phyloP scores from a whole-genome alignment of 2,888 invertebrate genomes.

The Oligia fasciuncula region DNA sequence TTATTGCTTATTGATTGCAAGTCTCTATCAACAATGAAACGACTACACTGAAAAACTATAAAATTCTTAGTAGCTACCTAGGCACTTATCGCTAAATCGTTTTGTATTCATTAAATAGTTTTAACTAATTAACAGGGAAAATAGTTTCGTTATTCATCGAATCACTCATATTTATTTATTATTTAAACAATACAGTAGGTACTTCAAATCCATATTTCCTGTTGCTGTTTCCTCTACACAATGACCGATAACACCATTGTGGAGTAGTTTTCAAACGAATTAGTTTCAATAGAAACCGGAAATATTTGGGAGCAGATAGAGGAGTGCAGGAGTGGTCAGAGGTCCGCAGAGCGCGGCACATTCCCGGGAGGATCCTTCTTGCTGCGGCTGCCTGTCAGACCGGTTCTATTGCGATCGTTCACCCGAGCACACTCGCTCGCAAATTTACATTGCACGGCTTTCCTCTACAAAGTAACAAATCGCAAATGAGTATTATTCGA shows the following conservation, averaged over 20 bases:
- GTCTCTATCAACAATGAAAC: conserved; percentile 16
- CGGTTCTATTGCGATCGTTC: conserved; percentile 86
- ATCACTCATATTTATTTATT: conserved; percentile 24
- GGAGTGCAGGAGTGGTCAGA: conserved; percentile 62
- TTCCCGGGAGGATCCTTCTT: conserved; percentile 85
- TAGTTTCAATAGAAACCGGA: conserved; percentile 76
- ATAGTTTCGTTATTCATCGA: conserved; percentile 21
- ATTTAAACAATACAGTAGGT: conserved; percentile 8
- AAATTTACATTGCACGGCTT: conserved; percentile 77
- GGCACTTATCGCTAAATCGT: background rate
- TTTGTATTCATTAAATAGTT: conserved; percentile 12
- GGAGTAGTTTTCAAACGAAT: conserved; percentile 36
- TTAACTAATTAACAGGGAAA: conserved; percentile 35
- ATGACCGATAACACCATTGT: conserved; percentile 43
- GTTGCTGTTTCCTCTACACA: conserved; percentile 44
- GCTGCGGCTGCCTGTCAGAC: conserved; percentile 77
- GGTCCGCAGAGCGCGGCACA: conserved; percentile 62
- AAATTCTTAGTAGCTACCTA: conserved; percentile 17
- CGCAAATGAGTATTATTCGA: conserved; percentile 61
- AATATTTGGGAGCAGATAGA: conserved; percentile 75
- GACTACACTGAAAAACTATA: conserved; percentile 26
- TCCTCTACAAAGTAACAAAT: conserved; percentile 72
- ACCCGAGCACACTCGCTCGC: conserved; percentile 80
- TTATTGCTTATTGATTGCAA: conserved; percentile 35
- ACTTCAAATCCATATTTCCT: conserved; percentile 48